Conservation (phyloP, 2,888 invertebrate genomes). For the Sthenelais limicola region DNA sequence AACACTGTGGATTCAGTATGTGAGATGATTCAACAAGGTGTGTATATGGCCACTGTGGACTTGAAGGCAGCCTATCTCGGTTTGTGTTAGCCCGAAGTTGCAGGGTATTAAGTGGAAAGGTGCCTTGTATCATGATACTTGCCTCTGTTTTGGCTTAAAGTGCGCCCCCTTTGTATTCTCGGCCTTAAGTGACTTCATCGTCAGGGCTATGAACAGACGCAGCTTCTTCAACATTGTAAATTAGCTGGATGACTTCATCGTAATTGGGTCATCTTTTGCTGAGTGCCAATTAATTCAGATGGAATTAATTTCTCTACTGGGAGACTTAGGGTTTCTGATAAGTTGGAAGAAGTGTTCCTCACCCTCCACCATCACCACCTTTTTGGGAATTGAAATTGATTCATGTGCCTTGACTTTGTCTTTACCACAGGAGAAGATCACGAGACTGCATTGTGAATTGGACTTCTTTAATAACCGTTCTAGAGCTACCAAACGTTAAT, state of each 20-base stretch:
- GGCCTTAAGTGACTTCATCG: neutral
- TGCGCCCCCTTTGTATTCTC: neutral
- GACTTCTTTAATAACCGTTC: neutral
- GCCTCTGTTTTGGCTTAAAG: neutral
- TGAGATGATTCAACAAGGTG: no score
- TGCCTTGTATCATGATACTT: neutral
- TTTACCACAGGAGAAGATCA: neutral
- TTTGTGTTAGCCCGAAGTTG: no score
- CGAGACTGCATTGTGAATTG: neutral
- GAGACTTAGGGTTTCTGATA: no score
- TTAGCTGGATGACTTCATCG: neutral
- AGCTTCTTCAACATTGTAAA: neutral
- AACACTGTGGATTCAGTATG: neutral
- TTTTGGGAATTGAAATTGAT: neutral
- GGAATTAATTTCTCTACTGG: no score
- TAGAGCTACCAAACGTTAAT: neutral
- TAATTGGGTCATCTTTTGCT: no score
- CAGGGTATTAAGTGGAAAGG: neutral
- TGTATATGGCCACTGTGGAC: no score
- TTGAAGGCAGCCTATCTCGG: no score
- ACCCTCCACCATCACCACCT: neutral
- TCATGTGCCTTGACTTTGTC: neutral
- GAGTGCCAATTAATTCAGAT: no score
- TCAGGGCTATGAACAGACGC: neutral
- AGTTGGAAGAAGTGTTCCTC: neutral